Conservation (phyloP, 1,140 invertebrate species). For the Apis dorsata region DNA sequence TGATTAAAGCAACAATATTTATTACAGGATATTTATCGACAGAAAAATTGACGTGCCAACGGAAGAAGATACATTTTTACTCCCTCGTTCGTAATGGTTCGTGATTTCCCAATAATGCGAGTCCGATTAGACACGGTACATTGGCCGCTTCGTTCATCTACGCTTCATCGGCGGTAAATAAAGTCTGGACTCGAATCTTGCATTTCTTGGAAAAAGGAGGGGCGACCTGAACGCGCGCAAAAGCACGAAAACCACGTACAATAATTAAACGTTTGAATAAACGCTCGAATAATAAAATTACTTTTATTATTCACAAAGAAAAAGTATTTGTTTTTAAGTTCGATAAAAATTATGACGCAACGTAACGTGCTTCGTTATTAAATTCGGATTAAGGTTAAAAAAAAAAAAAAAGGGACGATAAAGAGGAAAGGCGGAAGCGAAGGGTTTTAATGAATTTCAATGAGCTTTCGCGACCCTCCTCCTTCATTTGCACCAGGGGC, state of each 20-base stretch:
- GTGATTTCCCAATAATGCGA: conserved; percentile 48
- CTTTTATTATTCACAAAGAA: too few species aligned
- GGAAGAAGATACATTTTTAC: neutral
- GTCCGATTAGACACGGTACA: conserved; percentile 64
- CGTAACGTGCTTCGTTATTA: neutral
- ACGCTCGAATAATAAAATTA: too few species aligned
- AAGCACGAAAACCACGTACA: conserved; percentile 9
- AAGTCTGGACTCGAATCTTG: neutral
- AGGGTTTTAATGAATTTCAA: conserved; percentile 70
- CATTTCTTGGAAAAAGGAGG: conserved; percentile 42
- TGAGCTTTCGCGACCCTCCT: conserved; percentile 64
- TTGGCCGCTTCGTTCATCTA: conserved; percentile 53
- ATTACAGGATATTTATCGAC: too few species aligned
- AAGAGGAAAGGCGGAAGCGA: neutral
- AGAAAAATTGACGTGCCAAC: too few species aligned
- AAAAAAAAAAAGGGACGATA: neutral
- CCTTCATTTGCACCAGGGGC: conserved; percentile 67
- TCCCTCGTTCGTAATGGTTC: neutral
- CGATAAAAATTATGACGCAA: neutral
- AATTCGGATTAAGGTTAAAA: neutral
- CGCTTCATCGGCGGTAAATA: conserved; percentile 47
- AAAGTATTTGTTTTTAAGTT: neutral
- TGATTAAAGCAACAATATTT: too few species aligned
- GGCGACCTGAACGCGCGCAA: conserved; percentile 18
- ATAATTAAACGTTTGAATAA: too few species aligned